Evolutionary conservation across 2,113 vertebrate genomes (phyloP).

Genomic region (Phaethon lepturus): DNA sequence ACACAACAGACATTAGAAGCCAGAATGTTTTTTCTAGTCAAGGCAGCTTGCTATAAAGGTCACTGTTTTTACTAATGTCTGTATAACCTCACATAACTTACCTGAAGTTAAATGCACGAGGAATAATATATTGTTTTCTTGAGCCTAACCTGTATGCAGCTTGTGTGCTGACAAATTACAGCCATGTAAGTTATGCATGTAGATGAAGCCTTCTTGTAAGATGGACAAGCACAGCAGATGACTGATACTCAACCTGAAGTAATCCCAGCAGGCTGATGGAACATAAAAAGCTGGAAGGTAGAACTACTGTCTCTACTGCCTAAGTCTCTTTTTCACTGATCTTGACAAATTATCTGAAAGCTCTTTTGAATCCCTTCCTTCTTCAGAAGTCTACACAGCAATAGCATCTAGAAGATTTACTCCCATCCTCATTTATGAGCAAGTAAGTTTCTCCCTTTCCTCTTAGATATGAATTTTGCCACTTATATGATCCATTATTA

Average conservation of each 20-base stretch:
- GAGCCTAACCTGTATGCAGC: background rate
- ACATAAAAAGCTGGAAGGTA: background rate
- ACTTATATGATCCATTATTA: background rate
- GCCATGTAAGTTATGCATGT: background rate
- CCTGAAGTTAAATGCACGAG: background rate
- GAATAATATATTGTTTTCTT: background rate
- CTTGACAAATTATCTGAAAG: background rate
- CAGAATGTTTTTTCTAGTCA: background rate
- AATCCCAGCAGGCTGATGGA: background rate
- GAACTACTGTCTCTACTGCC: background rate
- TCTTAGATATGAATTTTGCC: background rate
- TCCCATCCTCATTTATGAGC: background rate
- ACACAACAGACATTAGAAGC: background rate
- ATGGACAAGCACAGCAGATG: background rate
- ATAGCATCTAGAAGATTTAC: background rate
- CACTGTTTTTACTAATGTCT: background rate
- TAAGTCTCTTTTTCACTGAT: background rate
- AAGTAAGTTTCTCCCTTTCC: background rate
- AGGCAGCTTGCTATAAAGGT: background rate
- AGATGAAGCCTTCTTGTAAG: background rate
- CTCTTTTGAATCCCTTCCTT: background rate
- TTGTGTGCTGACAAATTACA: background rate
- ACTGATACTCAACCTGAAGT: background rate
- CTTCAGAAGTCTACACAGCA: background rate
- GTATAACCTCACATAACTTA: background rate